These are phyloP conservation scores for Cyclophora punctaria DNA, from an alignment of 2,888 invertebrate genomes.

Conservation along the genomic window DNA sequence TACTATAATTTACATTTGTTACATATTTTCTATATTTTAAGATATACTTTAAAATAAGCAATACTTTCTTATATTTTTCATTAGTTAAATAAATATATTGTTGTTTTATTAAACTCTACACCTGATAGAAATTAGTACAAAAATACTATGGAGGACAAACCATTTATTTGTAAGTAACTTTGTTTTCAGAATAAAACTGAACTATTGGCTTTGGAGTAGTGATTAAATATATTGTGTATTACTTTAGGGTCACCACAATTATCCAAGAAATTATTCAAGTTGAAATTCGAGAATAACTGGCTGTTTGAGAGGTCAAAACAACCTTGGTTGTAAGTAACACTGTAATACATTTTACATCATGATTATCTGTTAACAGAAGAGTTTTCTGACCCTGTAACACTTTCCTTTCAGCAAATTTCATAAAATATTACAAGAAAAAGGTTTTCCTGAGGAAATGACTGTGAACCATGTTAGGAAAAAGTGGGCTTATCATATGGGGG, in stretches of 20 bases:
- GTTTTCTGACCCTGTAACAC: no score
- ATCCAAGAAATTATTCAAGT: conserved; percentile 48
- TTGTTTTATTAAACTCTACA: no score
- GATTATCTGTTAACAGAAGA: no score
- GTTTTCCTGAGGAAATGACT: conserved; percentile 61
- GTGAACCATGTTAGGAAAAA: conserved; percentile 62
- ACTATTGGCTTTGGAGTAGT: background rate
- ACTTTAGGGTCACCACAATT: conserved; percentile 54
- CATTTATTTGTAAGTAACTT: conserved; percentile 46
- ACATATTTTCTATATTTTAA: background rate
- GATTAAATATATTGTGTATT: background rate
- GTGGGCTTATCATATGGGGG: conserved; percentile 52
- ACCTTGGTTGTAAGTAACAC: conserved; percentile 56
- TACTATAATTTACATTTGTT: background rate
- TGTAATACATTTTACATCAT: no score
- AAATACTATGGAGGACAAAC: conserved; percentile 45
- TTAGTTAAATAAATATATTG: no score
- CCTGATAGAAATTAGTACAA: conserved; percentile 32
- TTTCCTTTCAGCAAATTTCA: conserved; percentile 50
- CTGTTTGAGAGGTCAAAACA: conserved; percentile 64
- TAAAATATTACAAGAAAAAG: conserved; percentile 54
- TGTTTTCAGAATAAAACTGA: no score
- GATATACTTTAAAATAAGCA: background rate
- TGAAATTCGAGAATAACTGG: conserved; percentile 60
- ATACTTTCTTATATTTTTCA: background rate